Base-by-base conservation (phyloP, 2,888 invertebrate species). In the Diaperis boleti region DNA sequence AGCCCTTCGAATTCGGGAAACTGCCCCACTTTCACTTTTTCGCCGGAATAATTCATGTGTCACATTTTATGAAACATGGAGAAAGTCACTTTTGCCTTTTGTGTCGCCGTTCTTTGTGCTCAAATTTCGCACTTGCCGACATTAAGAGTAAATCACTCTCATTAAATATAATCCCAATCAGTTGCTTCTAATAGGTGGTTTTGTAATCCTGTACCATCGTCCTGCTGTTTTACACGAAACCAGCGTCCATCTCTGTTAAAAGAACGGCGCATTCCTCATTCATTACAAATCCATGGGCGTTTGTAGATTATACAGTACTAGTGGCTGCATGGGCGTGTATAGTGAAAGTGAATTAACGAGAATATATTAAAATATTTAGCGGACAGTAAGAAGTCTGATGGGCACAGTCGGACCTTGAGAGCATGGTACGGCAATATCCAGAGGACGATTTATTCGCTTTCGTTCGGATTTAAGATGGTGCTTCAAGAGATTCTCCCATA, bases 261-360 rank as follows among this genome's bases (percentile, higher is more conserved):
- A 45, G 22, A 50, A 31, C 42, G 41, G 26, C 57, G 37, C 64
- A 61, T 63, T 62, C 57, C 56, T 64, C 56, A 29, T 65, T 64
- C 65, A 67, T 69, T 69, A 69, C 69, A 64, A 67, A 67, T 64
- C 69, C 69, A 69, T 60, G 65, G 69, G 65, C 67, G 67, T 67
- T 60, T 60, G 42, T 56, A 54, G 56, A 62, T 62, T 65, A 65
- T 41, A 65, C 59, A 63, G 62, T 49, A 47, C 49, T 60, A 64
- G 54, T 55, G 60, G 60, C 55, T 47, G 49, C 42, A 62, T 69
- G 69, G 71, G 71, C 66, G 73, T 70, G 72, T 61, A 42, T 65
- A 74, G 76, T 76, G 76, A 76, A 76, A 75, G 76, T 75, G 73
- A 73, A 71, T 72, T 69, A 72, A 74, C 74, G 55, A 73, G 75